These are phyloP conservation scores for Diorhabda carinulata DNA, from an alignment of 1,140 invertebrate genomes.

Conservation along the genomic window DNA sequence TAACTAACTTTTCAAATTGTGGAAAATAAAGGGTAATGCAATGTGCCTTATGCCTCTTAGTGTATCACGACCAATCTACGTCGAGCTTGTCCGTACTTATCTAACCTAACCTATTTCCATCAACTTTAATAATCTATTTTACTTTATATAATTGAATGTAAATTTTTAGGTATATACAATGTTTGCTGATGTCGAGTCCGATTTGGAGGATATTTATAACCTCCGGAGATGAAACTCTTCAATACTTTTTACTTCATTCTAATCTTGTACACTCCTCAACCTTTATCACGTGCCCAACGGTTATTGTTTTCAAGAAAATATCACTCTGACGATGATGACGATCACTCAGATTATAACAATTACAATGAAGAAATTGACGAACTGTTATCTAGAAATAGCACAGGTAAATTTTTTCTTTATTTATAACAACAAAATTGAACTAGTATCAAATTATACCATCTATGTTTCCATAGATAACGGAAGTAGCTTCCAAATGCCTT, in stretches of 20 bases:
- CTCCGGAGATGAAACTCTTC: constrained; percentile 39
- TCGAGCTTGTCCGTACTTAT: background rate
- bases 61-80: no score
- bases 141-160: background rate
- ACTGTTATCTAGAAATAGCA: constrained; percentile 21
- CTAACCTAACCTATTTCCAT: background rate
- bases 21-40: no score
- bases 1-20: no score
- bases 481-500: background rate
- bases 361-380: constrained; percentile 28
- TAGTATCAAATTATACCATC: constrained; percentile 9
- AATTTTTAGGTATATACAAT: constrained; percentile 22
- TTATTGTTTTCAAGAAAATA: constrained; percentile 36
- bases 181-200: constrained; percentile 32
- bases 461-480: background rate
- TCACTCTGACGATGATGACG: constrained; percentile 40
- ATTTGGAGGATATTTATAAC: constrained; percentile 26
- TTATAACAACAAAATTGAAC: constrained; percentile 2
- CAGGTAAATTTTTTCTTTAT: constrained; percentile 23
- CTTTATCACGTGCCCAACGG: constrained; percentile 27
- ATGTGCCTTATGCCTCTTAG: no score
- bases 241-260: constrained; percentile 27
- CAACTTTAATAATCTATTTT: background rate
- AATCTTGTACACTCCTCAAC: constrained; percentile 34
- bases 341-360: constrained; percentile 25